Conservation (phyloP, 2,797 vertebrate species). For the Melanotaenia maccullochi region DNA sequence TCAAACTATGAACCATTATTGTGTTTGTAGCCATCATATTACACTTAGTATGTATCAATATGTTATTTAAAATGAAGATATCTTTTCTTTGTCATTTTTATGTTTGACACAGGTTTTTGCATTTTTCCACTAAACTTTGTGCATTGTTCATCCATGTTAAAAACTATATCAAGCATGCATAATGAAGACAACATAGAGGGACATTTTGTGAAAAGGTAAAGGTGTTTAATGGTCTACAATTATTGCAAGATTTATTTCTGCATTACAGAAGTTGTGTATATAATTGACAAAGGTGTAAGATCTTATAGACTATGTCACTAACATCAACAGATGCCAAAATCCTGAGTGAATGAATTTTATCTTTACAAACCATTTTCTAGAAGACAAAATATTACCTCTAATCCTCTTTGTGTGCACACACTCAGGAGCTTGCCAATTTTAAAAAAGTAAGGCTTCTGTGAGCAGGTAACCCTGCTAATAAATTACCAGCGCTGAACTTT, state of each 20-base stretch:
- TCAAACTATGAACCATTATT: neutral
- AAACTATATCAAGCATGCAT: neutral
- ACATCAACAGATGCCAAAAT: conserved; percentile 66
- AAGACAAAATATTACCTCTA: conserved; percentile 52
- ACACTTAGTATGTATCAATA: neutral
- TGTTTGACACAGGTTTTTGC: neutral
- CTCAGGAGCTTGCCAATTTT: conserved; percentile 49
- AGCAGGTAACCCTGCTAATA: conserved; percentile 70
- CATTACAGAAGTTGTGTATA: conserved; percentile 53
- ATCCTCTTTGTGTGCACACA: conserved; percentile 51
- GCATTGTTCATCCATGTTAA: neutral
- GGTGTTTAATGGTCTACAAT: conserved; percentile 73
- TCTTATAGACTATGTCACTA: conserved; percentile 58
- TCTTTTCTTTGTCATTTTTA: neutral
- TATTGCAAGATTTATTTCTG: conserved; percentile 56
- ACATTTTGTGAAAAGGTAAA: conserved; percentile 58
- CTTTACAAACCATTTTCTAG: conserved; percentile 47
- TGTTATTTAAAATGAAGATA: neutral
- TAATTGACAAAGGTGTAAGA: conserved; percentile 47
- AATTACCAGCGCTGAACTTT: conserved; percentile 74
- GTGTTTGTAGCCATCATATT: neutral
- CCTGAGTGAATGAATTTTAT: conserved; percentile 54
- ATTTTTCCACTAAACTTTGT: neutral
- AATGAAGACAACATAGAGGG: conserved; percentile 41
- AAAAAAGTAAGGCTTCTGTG: conserved; percentile 27